phyloP scores from a whole-genome alignment of 2,113 vertebrate genomes.

The Gnathonemus echidnorhynchus region DNA sequence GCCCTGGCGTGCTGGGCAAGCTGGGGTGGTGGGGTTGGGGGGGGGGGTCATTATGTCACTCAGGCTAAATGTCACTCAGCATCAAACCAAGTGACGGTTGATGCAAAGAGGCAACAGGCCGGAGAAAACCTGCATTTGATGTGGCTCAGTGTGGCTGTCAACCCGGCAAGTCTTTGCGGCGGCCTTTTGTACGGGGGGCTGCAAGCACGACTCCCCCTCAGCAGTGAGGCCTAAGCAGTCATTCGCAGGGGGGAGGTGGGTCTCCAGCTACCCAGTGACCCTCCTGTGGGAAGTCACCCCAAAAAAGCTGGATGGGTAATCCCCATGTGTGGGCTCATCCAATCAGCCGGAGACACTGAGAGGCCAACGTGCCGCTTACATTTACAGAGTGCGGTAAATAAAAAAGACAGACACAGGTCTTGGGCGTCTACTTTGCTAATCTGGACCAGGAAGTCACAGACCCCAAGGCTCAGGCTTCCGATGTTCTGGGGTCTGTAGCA shows the following conservation, averaged over 20 bases:
- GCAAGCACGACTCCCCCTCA: background rate
- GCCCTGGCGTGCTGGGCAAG: background rate
- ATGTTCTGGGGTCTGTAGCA: background rate
- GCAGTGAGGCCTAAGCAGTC: background rate
- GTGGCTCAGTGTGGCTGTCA: background rate
- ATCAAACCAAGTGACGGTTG: background rate
- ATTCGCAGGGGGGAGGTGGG: slow-evolving; percentile 32
- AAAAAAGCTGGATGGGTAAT: slow-evolving; percentile 64
- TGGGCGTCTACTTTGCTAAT: slow-evolving; percentile 54
- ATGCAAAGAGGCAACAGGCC: too few relatives aligned
- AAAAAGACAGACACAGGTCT: slow-evolving; percentile 47
- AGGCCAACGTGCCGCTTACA: slow-evolving; percentile 62
- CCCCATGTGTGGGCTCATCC: slow-evolving; percentile 69
- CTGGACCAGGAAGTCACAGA: slow-evolving; percentile 61
- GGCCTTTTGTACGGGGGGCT: background rate
- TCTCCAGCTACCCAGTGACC: slow-evolving; percentile 60
- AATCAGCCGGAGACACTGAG: slow-evolving; percentile 62
- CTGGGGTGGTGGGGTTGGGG: background rate
- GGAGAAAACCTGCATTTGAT: background rate
- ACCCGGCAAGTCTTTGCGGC: background rate
- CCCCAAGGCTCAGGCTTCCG: background rate
- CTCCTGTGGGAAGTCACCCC: slow-evolving; percentile 61
- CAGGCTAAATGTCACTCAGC: slow-evolving; percentile 2
- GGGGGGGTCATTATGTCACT: background rate
- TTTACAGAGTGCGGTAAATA: slow-evolving; percentile 47